Evolutionary conservation across 2,113 vertebrate species (phyloP).

Genomic region (Pipa parva): DNA sequence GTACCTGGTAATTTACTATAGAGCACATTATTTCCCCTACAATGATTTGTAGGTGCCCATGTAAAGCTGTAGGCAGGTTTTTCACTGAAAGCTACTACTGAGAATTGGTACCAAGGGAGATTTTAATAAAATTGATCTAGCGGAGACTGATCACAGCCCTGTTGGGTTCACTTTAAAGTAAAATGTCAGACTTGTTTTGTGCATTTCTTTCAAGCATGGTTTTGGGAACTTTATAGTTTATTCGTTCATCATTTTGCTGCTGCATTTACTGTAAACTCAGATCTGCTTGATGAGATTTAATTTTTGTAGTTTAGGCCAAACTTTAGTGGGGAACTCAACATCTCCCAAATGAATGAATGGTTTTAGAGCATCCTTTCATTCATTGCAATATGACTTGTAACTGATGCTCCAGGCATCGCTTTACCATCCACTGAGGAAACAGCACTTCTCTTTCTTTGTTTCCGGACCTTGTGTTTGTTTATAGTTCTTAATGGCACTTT

Average conservation of each 20-base stretch:
- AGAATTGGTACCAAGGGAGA: no score
- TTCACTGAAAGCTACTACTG: no score
- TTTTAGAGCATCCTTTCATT: constrained; percentile 1
- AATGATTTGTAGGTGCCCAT: no score
- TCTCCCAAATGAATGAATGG: neutral
- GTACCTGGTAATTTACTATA: no score
- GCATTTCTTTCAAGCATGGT: no score
- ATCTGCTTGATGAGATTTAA: neutral
- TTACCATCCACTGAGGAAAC: constrained; percentile 4
- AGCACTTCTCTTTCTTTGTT: neutral
- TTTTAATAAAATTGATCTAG: no score
- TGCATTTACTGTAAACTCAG: neutral
- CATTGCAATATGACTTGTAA: constrained; percentile 4
- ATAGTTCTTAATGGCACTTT: neutral
- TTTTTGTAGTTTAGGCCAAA: neutral
- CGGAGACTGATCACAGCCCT: no score
- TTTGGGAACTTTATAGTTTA: no score
- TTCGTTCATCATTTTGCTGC: neutral
- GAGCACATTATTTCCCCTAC: no score
- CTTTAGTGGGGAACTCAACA: neutral
- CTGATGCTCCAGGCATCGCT: constrained; percentile 4
- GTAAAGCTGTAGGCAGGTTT: no score
- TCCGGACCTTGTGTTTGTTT: constrained; percentile 3
- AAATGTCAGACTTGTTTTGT: no score
- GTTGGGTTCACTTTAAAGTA: no score